Evolutionary conservation across 2,888 invertebrate species (phyloP).

Genomic region (Shargacucullia verbasci): DNA sequence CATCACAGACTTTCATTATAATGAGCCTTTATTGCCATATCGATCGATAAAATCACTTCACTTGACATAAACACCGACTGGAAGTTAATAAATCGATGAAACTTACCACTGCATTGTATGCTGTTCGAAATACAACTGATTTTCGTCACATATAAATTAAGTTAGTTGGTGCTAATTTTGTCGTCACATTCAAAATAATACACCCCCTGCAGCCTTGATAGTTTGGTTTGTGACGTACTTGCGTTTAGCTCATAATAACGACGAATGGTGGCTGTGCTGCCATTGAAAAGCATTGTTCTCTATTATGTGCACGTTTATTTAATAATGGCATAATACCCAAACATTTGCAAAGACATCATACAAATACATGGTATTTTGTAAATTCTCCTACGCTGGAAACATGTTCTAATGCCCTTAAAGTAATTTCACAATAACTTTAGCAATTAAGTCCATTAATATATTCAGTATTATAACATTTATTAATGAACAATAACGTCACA

Average conservation of each 20-base stretch:
- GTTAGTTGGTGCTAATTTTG: conserved; percentile 11
- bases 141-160: conserved; percentile 12
- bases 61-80: conserved; percentile 32
- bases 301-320: conserved; percentile 61
- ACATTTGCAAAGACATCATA: conserved; percentile 59
- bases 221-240: conserved; percentile 25
- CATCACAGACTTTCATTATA: conserved; percentile 35
- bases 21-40: conserved; percentile 39
- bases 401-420: conserved; percentile 44
- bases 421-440: conserved; percentile 29
- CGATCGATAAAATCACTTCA: conserved; percentile 40
- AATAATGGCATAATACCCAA: conserved; percentile 67
- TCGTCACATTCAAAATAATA: conserved; percentile 24
- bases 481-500: conserved; percentile 42
- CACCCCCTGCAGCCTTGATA: conserved; percentile 26
- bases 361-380: conserved; percentile 58
- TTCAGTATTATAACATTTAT: conserved; percentile 20
- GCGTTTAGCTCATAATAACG: conserved; percentile 26
- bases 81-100: conserved; percentile 23
- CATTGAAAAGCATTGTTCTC: conserved; percentile 52
- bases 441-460: conserved; percentile 35
- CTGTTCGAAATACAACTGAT: conserved; percentile 13
- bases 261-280: conserved; percentile 12
- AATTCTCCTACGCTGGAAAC: conserved; percentile 53
- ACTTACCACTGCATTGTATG: conserved; percentile 1